phyloP scores from a whole-genome alignment of 2,888 invertebrate species.

The Linnaemya tessellans region DNA sequence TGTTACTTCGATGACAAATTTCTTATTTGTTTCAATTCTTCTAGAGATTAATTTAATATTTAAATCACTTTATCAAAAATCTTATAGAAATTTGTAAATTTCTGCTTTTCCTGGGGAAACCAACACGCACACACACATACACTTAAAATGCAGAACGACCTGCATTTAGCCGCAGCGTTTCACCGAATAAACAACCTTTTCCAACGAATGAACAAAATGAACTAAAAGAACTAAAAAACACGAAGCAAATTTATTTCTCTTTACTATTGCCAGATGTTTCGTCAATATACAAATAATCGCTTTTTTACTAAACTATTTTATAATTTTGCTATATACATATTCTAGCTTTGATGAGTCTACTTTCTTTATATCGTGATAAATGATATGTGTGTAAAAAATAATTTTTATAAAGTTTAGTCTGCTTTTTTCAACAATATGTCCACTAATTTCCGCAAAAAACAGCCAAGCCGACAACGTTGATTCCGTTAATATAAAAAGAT shows the following conservation, averaged over 20 bases:
- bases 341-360: too few species aligned
- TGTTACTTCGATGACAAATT: conserved; percentile 8
- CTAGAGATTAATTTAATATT: conserved; percentile 29
- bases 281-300: background rate
- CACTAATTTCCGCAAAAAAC: too few species aligned
- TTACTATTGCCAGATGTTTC: conserved; percentile 24
- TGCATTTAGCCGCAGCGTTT: conserved; percentile 58
- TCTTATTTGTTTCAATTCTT: conserved; percentile 18
- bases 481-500: too few species aligned
- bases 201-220: conserved; percentile 64
- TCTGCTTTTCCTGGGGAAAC: conserved; percentile 45
- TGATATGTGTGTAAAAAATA: too few species aligned
- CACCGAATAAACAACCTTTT: conserved; percentile 50
- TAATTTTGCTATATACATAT: too few species aligned
- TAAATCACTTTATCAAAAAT: conserved; percentile 38
- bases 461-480: too few species aligned
- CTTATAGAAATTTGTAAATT: conserved; percentile 47
- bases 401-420: too few species aligned
- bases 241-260: conserved; percentile 6
- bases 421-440: too few species aligned
- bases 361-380: too few species aligned
- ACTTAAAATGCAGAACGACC: conserved; percentile 67
- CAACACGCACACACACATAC: conserved; percentile 62
- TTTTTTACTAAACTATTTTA: too few species aligned
- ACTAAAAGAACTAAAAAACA: conserved; percentile 45